Evolutionary conservation across 2,888 invertebrate species (phyloP).

Genomic region (Sphaeridia pumilis): DNA sequence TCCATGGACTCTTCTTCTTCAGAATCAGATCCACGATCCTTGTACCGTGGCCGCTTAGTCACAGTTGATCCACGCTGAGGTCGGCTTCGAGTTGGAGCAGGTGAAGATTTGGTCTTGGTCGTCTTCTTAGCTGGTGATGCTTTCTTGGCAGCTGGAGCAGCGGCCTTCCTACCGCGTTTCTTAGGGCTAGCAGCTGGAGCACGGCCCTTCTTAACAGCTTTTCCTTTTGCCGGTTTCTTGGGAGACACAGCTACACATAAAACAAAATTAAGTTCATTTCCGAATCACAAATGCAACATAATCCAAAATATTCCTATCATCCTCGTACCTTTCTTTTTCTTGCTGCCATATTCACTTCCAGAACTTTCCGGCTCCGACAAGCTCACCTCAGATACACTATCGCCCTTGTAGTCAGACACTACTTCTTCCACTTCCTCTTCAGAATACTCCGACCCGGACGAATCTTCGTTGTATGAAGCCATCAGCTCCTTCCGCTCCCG

Average conservation of each 20-base stretch:
- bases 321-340: slow-evolving; percentile 12
- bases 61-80: slow-evolving; percentile 21
- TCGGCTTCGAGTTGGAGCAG: slow-evolving; percentile 15
- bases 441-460: slow-evolving; percentile 16
- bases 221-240: too few relatives aligned
- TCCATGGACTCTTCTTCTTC: slow-evolving; percentile 21
- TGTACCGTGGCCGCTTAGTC: slow-evolving; percentile 13
- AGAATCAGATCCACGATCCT: slow-evolving; percentile 13
- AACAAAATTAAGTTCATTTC: too few relatives aligned
- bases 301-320: too few relatives aligned
- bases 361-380: slow-evolving; percentile 21
- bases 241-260: too few relatives aligned
- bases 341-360: slow-evolving; percentile 34
- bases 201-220: not conserved
- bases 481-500: slow-evolving; percentile 12
- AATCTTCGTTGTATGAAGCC: slow-evolving; percentile 4
- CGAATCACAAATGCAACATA: too few relatives aligned
- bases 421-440: slow-evolving; percentile 18
- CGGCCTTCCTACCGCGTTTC: slow-evolving; percentile 12
- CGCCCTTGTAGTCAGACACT: not conserved
- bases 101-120: slow-evolving; percentile 14
- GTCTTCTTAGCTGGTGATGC: slow-evolving; percentile 9
- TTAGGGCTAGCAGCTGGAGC: slow-evolving; percentile 13
- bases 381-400: slow-evolving; percentile 4
- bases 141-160: slow-evolving; percentile 8